Evolutionary conservation across 2,888 invertebrate species (phyloP).

Genomic region (Andrena praecox): DNA sequence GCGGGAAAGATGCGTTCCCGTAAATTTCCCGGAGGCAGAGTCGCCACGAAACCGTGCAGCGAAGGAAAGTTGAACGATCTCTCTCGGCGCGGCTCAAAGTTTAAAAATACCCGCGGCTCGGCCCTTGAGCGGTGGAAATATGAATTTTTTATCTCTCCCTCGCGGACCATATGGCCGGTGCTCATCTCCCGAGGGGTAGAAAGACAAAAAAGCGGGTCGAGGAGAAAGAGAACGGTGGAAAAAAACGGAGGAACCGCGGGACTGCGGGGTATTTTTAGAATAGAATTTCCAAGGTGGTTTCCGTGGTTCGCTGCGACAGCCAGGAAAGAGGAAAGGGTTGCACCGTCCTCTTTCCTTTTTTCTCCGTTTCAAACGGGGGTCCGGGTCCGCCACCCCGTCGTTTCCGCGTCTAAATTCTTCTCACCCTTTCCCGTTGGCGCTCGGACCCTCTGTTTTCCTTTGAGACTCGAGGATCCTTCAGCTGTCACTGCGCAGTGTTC

Average conservation of each 20-base stretch:
- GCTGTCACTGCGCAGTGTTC: constrained; percentile 55
- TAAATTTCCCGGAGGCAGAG: constrained; percentile 13
- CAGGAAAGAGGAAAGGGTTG: constrained; percentile 69
- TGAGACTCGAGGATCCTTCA: constrained; percentile 55
- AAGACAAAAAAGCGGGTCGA: constrained; percentile 67
- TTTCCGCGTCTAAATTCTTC: constrained; percentile 70
- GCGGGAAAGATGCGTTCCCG: not conserved
- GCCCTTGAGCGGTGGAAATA: constrained; percentile 80
- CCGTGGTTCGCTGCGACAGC: constrained; percentile 61
- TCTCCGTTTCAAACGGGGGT: constrained; percentile 17
- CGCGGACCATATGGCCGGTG: constrained; percentile 73
- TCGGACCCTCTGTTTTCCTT: constrained; percentile 46
- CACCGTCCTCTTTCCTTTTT: constrained; percentile 10
- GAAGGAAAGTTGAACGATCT: constrained; percentile 67
- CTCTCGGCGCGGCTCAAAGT: constrained; percentile 44
- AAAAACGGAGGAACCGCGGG: constrained; percentile 62
- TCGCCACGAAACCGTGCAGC: constrained; percentile 38
- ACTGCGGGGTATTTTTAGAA: constrained; percentile 67
- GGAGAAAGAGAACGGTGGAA: constrained; percentile 51
- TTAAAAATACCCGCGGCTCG: constrained; percentile 71
- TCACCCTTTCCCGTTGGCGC: constrained; percentile 41
- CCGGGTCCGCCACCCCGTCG: constrained; percentile 43
- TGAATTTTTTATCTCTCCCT: constrained; percentile 78
- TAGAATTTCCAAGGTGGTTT: constrained; percentile 71
- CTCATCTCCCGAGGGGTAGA: constrained; percentile 70